Percentiles rank a stretch among this genome's conserved stretches.
phyloP scores from a whole-genome alignment of 2,113 vertebrate genomes.

The Pachycephala philippinensis region DNA sequence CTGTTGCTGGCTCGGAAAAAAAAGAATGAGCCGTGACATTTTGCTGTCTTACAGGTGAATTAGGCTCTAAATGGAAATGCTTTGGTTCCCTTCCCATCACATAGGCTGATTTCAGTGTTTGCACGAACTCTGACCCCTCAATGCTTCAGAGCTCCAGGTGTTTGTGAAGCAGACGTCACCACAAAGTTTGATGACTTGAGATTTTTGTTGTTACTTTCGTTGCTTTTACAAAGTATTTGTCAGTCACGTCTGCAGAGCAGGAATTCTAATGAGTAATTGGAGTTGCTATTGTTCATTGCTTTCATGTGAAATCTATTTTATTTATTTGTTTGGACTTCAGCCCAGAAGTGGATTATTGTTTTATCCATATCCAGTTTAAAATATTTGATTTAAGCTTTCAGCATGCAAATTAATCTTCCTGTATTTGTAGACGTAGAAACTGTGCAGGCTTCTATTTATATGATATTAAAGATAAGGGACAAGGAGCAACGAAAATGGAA shows the following conservation, averaged over 20 bases:
- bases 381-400: constrained; percentile 62
- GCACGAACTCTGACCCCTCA: background rate
- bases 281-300: background rate
- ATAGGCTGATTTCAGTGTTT: background rate
- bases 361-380: constrained; percentile 54
- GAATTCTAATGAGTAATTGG: constrained; percentile 13
- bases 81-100: background rate
- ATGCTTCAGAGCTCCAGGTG: background rate
- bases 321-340: constrained; percentile 54
- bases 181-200: background rate
- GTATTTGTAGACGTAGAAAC: constrained; percentile 25
- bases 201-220: background rate
- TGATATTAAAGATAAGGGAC: background rate
- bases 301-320: background rate
- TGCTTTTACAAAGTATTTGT: constrained; percentile 4
- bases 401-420: constrained; percentile 60
- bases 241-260: background rate
- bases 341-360: constrained; percentile 52
- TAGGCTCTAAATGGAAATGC: background rate
- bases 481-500: constrained; percentile 29
- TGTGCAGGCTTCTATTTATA: constrained; percentile 43
- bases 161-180: background rate
- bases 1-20: fast-evolving
- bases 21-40: fast-evolving
- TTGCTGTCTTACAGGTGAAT: background rate